phyloP scores from a whole-genome alignment of 2,888 invertebrate species.

The Formica aserva region DNA sequence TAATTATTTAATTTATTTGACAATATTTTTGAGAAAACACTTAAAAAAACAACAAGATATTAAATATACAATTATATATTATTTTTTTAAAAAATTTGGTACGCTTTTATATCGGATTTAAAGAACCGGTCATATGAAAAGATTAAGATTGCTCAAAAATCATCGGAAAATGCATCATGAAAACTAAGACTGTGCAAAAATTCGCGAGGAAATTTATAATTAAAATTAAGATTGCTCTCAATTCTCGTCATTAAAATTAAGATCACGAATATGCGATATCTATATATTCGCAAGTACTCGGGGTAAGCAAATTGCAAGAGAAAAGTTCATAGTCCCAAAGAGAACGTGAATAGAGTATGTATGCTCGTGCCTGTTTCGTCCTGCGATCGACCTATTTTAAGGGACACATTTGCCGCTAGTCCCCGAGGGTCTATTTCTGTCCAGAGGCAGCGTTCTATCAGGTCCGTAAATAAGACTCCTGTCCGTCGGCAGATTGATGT shows the following conservation, averaged over 20 bases:
- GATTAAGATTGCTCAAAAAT: slow-evolving; percentile 11
- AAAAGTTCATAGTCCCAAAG: slow-evolving; percentile 42
- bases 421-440: slow-evolving; percentile 63
- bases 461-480: slow-evolving; percentile 65
- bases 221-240: slow-evolving; percentile 14
- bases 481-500: slow-evolving; percentile 60
- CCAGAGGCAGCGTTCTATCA: slow-evolving; percentile 61
- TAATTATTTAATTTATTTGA: not conserved
- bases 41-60: not conserved
- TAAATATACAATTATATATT: not conserved
- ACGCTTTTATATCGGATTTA: not conserved
- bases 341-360: slow-evolving; percentile 21
- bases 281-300: not conserved
- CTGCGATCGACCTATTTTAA: slow-evolving; percentile 66
- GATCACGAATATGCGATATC: not conserved
- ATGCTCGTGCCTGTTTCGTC: slow-evolving; percentile 43
- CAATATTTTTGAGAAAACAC: not conserved
- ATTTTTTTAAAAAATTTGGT: not conserved
- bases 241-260: slow-evolving; percentile 22
- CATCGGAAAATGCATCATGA: slow-evolving; percentile 15
- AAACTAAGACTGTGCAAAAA: slow-evolving; percentile 18
- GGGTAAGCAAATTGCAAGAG: slow-evolving; percentile 21
- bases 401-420: slow-evolving; percentile 41
- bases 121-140: slow-evolving; percentile 23
- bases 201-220: not conserved